Evolutionary conservation across 2,888 invertebrate species (phyloP).

Genomic region (Gastracanthus pulcherrimus): DNA sequence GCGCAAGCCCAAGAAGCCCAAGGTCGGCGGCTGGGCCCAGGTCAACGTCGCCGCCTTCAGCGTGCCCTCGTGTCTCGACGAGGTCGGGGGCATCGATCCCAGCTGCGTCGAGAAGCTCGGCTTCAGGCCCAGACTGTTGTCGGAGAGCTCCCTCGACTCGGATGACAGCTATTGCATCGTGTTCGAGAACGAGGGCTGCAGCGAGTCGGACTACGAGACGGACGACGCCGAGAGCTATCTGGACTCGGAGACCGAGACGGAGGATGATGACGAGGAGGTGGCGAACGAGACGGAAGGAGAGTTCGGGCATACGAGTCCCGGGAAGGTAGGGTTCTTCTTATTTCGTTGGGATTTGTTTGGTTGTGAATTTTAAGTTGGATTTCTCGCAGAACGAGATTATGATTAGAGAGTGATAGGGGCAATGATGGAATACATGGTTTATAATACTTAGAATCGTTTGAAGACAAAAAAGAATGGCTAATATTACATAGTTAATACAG

Average conservation of each 20-base stretch:
- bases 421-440: too few relatives aligned
- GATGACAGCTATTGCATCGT: conserved; percentile 71
- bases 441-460: too few relatives aligned
- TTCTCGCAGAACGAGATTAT: too few relatives aligned
- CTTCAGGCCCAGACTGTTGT: conserved; percentile 62
- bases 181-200: conserved; percentile 63
- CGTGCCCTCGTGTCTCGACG: not conserved
- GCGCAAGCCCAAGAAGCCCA: conserved; percentile 51
- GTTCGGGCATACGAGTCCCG: not conserved
- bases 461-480: too few relatives aligned
- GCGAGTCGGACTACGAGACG: conserved; percentile 37
- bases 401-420: too few relatives aligned
- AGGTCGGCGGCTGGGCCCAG: not conserved
- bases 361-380: too few relatives aligned
- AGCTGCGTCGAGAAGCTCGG: conserved; percentile 8
- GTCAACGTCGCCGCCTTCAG: not conserved
- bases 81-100: not conserved
- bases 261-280: conserved; percentile 17
- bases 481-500: too few relatives aligned
- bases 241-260: conserved; percentile 14
- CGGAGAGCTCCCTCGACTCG: conserved; percentile 71
- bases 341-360: too few relatives aligned
- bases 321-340: conserved; percentile 13
- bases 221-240: conserved; percentile 42
- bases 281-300: not conserved